Evolutionary conservation across 1,140 invertebrate species (phyloP).

Genomic region (Drosophila nannoptera): DNA sequence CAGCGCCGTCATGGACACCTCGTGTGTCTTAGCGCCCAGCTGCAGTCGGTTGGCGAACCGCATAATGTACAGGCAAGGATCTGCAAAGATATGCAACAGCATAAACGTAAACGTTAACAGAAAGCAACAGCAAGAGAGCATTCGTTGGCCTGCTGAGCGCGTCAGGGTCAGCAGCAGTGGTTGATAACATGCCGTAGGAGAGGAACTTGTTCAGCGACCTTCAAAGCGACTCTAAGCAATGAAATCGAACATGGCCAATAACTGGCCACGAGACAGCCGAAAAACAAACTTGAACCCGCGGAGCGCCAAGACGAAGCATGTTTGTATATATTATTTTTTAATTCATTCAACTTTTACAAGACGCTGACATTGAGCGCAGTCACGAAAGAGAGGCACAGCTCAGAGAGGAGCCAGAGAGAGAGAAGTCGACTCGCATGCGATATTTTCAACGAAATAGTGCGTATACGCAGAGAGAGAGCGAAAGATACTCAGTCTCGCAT

Average conservation of each 20-base stretch:
- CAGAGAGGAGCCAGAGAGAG: not conserved
- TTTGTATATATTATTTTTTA: constrained; percentile 30
- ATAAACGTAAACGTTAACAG: not conserved
- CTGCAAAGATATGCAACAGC: constrained; percentile 81
- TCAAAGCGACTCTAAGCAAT: constrained; percentile 60
- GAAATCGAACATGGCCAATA: constrained; percentile 69
- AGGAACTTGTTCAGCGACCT: constrained; percentile 71
- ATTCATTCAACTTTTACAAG: constrained; percentile 74
- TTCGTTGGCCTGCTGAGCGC: constrained; percentile 5
- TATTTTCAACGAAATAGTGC: constrained; percentile 27
- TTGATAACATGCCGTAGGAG: constrained; percentile 39
- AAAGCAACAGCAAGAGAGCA: not conserved
- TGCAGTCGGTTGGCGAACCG: constrained; percentile 96
- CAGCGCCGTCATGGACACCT: constrained; percentile 96
- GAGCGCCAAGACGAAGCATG: constrained; percentile 45
- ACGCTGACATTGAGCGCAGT: constrained; percentile 44
- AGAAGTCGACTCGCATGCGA: not conserved
- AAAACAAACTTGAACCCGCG: constrained; percentile 67
- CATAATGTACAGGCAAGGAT: constrained; percentile 96
- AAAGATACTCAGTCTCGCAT: constrained; percentile 34
- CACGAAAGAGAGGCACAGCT: constrained; percentile 2
- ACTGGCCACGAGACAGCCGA: constrained; percentile 44
- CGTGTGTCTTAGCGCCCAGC: constrained; percentile 94
- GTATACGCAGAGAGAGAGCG: constrained; percentile 36
- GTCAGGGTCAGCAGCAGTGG: constrained; percentile 7